Percentiles rank a stretch among this genome's conserved stretches.
Evolutionary conservation across 1,140 invertebrate species (phyloP).

Genomic region (Eciton burchellii): DNA sequence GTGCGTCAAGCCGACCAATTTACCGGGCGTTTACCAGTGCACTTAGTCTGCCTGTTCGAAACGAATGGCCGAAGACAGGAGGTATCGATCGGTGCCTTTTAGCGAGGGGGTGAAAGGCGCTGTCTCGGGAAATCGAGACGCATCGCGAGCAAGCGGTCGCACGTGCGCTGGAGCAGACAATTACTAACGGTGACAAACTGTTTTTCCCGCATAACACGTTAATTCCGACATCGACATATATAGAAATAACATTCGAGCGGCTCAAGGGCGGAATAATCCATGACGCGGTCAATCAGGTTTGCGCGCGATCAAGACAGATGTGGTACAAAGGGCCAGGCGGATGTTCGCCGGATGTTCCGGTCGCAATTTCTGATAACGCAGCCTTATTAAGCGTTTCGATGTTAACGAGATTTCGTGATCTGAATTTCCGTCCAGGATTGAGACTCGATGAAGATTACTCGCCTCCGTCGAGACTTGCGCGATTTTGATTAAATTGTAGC

Average conservation of each 20-base stretch:
- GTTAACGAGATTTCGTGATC: too few species aligned
- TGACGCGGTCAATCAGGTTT: not conserved
- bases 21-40: not conserved
- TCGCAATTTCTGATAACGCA: not conserved
- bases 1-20: not conserved
- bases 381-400: not conserved
- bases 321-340: not conserved
- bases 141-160: not conserved
- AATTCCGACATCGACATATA: constrained; percentile 1
- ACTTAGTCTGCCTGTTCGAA: not conserved
- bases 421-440: too few species aligned
- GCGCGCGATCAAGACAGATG: not conserved
- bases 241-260: not conserved
- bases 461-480: too few species aligned
- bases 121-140: not conserved
- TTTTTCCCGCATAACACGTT: constrained; percentile 5
- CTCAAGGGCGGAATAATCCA: not conserved
- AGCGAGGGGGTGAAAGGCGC: not conserved
- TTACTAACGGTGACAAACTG: constrained; percentile 29
- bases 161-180: constrained; percentile 1
- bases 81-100: not conserved
- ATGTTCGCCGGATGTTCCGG: not conserved
- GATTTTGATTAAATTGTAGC: not conserved
- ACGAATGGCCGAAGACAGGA: not conserved
- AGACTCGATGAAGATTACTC: too few species aligned